Evolutionary conservation across 1,140 invertebrate species (phyloP).

Genomic region (Varroa destructor): DNA sequence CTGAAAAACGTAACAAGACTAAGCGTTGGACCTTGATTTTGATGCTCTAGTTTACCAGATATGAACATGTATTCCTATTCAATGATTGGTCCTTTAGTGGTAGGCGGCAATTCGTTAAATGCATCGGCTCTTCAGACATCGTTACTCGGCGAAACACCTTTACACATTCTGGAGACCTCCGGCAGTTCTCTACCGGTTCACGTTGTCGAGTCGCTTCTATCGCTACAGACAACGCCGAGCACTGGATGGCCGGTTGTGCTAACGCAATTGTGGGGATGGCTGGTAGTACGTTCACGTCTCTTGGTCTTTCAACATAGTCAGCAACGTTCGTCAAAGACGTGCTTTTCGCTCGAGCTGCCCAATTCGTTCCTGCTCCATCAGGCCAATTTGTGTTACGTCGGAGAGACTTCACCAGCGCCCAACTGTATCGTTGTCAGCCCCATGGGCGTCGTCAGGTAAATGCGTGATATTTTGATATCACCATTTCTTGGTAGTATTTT

Average conservation of each 20-base stretch:
- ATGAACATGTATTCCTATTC: too few species aligned
- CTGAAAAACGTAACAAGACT: too few species aligned
- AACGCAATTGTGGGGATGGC: not conserved
- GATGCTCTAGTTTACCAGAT: too few species aligned
- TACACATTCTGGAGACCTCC: conserved; percentile 6
- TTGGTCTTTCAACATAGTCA: conserved; percentile 1
- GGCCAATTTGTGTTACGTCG: conserved; percentile 13
- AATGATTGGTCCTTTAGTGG: too few species aligned
- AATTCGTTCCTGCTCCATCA: conserved; percentile 20
- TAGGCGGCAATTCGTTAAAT: not conserved
- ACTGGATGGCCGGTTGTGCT: not conserved
- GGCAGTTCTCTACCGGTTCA: not conserved
- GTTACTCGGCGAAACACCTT: conserved; percentile 6
- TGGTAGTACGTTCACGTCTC: conserved; percentile 5
- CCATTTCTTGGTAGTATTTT: too few species aligned
- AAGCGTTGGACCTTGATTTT: too few species aligned
- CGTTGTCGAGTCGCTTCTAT: conserved; percentile 7
- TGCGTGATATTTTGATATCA: not conserved
- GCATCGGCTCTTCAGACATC: conserved; percentile 10
- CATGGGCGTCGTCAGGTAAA: conserved; percentile 6
- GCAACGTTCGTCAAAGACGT: not conserved
- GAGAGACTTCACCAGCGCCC: not conserved
- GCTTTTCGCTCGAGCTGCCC: conserved; percentile 21
- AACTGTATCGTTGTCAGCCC: conserved; percentile 15
- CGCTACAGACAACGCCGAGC: not conserved